Base-by-base conservation (phyloP, 2,888 invertebrate species). In the Acronicta psi region DNA sequence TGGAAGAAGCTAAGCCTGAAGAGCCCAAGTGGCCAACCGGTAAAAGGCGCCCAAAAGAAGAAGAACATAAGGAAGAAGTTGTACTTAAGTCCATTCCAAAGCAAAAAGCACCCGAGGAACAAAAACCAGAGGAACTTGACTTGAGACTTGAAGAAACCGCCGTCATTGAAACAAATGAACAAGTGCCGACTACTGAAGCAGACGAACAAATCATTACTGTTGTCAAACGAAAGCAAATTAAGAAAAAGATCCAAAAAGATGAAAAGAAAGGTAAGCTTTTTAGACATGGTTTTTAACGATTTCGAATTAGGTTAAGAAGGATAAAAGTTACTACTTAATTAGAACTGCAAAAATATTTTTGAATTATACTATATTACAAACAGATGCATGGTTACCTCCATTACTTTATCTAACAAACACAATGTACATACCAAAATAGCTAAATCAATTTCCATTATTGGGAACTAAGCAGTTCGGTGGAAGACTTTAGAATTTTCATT, bases 101-200 rank as follows among this genome's bases (percentile, higher is more conserved):
- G 50, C 79, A 73, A 50, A 13, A 88, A 95, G 0, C 95, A 93
- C 90, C 93, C 89, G 44, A 94, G 87, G 88, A 94, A 92, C 63
- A 91, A 90, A 93, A 93, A 71, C 83, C 89, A 18, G 87, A 92
- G 72, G 90, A 92, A 69, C 8, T 9, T 25, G 25, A 25, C 2
- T 20, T 20, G 8, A 25, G 8, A 9, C 25, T 8, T 2, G 53
- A 80, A 58, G 53, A 73, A 68, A 43, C 41, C 1, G 43, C 44
- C 7, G 16, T 25, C 20, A 29, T 37, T 25, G 44, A 51, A 53
- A 41, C 59, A 59, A 68, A 68, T 63, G 55, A 54, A 34, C 84
- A 58, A 72, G 90, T 70, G 34, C 62, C 61, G 8, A 55, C 66
- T 80, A 79, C 69, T 77, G 59, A 88, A 38, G 44, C 60, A 6